Percentiles rank a stretch among this genome's conserved stretches.
Evolutionary conservation across 2,888 invertebrate species (phyloP).

Genomic region (Cantharis rustica): DNA sequence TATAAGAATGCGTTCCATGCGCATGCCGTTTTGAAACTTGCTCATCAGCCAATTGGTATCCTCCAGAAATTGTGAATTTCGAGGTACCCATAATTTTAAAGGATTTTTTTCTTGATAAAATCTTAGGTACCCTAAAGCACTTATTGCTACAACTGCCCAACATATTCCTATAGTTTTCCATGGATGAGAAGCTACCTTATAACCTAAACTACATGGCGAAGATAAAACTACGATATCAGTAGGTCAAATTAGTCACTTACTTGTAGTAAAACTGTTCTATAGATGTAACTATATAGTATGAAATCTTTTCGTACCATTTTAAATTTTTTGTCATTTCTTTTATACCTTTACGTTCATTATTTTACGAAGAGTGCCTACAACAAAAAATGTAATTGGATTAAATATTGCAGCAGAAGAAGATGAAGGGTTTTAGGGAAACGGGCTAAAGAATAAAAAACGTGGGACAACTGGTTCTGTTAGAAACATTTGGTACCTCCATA

Average conservation of each 20-base stretch:
- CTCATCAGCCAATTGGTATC: conserved; percentile 76
- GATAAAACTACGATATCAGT: background rate
- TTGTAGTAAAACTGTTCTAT: conserved; percentile 51
- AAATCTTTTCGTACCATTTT: conserved; percentile 50
- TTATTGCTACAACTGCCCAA: conserved; percentile 62
- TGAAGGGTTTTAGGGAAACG: too few species aligned
- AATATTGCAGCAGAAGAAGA: too few species aligned
- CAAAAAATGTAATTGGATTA: background rate
- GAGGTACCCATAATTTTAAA: conserved; percentile 76
- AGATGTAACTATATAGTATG: conserved; percentile 44
- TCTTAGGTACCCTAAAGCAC: conserved; percentile 65
- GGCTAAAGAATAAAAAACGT: too few species aligned
- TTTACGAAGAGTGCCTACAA: background rate
- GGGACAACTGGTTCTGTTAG: too few species aligned
- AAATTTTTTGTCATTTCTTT: conserved; percentile 35
- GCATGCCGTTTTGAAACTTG: conserved; percentile 67
- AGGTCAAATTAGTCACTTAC: conserved; percentile 43
- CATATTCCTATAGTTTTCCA: conserved; percentile 64
- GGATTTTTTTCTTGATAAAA: conserved; percentile 78
- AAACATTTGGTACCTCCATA: too few species aligned
- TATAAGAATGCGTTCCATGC: conserved; percentile 66
- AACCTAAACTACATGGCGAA: conserved; percentile 62
- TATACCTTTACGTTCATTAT: background rate
- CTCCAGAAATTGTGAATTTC: conserved; percentile 68
- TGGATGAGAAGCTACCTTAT: conserved; percentile 64